Base-by-base conservation (phyloP, 2,113 vertebrate species). In the Raja brachyura region DNA sequence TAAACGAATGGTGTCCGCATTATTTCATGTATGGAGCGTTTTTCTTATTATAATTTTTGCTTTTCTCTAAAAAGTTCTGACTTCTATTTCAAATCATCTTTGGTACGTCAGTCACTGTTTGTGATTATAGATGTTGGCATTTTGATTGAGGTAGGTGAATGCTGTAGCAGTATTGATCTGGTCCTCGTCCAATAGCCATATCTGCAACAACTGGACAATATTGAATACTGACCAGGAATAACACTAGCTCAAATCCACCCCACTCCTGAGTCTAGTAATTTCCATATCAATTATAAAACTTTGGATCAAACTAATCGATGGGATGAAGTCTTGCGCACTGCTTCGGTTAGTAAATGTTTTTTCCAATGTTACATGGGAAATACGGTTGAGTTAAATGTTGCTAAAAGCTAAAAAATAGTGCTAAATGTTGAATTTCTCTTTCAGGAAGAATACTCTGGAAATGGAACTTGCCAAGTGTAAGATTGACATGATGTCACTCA, bases 401-500 rank as follows among this genome's bases (percentile, higher is more conserved):
- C 39, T 48, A 48, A 48, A 48, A 48, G 39, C 39, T 48, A 48
- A 48, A 48, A 48, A 48, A 48, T 48, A 3, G 31, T 25, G 68
- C 9, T 92, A 74, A 92, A 28, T 54, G 33, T 33, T 92, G 90
- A 20, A 16, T 85, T 93, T 90, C 88, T 39, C 54, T 93, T 94
- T 33, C 96, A 99, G 99, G 97, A 99, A 99, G 96, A 99, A 98
- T 0, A 98, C 97, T 0, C 97, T 99, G 95, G 98, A 99, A 95
- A 97, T 99, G 96, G 99, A 99, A 95, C 95, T 99, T 93, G 96
- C 97, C 94, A 99, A 99, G 94, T 99, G 98, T 96, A 99, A 98
- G 95, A 97, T 98, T 28, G 98, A 99, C 96, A 98, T 99, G 96
- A 98, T 99, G 98, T 98, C 98, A 95, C 96, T 99, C 93, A 99